Evolutionary conservation across 1,140 invertebrate genomes (phyloP), one percentile per base, ranked within the genome.

Genomic region (Bombus difficillimus): DNA sequence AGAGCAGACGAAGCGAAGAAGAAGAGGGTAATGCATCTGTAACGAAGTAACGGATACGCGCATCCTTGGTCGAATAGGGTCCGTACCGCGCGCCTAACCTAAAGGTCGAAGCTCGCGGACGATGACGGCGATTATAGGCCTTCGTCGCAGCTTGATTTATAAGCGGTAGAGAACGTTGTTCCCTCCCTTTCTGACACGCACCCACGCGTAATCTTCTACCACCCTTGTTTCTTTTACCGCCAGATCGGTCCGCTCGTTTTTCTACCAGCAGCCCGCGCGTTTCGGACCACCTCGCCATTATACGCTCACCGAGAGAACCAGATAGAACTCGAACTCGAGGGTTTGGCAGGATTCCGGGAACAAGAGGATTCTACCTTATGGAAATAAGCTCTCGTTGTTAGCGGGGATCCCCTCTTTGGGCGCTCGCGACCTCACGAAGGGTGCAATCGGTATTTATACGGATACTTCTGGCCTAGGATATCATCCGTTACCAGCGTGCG

Each of bases 361-460:
- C 47, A 77, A 73, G 69, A 89, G 80, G 85, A 86, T 89, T 73
- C 79, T 86, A 85, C 86, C 83, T 93, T 93, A 90, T 92, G 91
- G 91, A 93, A 92, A 93, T 92, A 82, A 89, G 86, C 43, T 76
- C 76, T 90, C 71, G 88, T 90, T 89, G 88, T 92, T 92, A 88
- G 82, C 43, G 59, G 72, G 13, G 47, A 39, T 12, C 8, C 34
- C 18, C 66, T 37, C 8, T 69, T 79, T 10, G 28, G 57, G 43
- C 10, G 37, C 1, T 73, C 39, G 28, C 43, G 15, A 89, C 32
- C 10, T 77, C 57, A 18, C 64, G 25, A 89, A 89, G 66, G 72
- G 34, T 79, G 68, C 22, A 25, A 59, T 68, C 32, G 9, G 68
- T 34, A 64, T 76, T 82, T 76, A 57, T 32, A 59, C 12, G 53